Conservation (phyloP, 1,140 invertebrate species). For the Phthorimaea operculella region DNA sequence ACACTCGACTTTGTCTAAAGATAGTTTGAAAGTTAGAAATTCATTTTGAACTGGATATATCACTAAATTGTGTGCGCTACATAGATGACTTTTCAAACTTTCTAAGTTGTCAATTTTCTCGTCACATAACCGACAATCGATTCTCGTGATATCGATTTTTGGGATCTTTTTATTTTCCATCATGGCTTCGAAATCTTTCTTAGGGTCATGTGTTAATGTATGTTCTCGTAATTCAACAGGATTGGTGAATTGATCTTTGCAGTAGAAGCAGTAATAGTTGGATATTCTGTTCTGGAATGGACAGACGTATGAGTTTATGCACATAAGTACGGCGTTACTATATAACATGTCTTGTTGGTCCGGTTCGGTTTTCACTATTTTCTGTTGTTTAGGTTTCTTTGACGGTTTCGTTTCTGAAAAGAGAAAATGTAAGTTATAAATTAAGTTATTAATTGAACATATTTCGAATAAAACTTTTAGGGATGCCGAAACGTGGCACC, state of each 20-base stretch:
- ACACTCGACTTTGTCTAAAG: constrained; percentile 25
- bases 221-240: constrained; percentile 49
- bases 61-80: constrained; percentile 24
- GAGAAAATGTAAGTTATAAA: too few species aligned
- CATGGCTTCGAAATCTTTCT: constrained; percentile 36
- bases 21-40: constrained; percentile 32
- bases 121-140: constrained; percentile 47
- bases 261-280: constrained; percentile 55
- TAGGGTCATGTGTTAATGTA: constrained; percentile 42
- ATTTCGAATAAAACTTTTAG: too few species aligned
- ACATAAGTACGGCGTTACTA: constrained; percentile 38
- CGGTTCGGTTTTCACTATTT: background rate
- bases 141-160: constrained; percentile 54
- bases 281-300: constrained; percentile 49
- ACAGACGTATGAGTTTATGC: constrained; percentile 45
- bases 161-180: constrained; percentile 52
- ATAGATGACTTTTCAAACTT: constrained; percentile 37
- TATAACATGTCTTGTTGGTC: constrained; percentile 41
- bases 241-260: constrained; percentile 48
- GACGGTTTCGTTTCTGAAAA: constrained; percentile 13
- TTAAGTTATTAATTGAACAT: too few species aligned
- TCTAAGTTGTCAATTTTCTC: constrained; percentile 48
- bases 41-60: constrained; percentile 28
- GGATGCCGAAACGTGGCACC: too few species aligned
- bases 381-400: constrained; percentile 15